Base-by-base conservation (phyloP, 2,888 invertebrate genomes). In the Eristalis arbustorum region DNA sequence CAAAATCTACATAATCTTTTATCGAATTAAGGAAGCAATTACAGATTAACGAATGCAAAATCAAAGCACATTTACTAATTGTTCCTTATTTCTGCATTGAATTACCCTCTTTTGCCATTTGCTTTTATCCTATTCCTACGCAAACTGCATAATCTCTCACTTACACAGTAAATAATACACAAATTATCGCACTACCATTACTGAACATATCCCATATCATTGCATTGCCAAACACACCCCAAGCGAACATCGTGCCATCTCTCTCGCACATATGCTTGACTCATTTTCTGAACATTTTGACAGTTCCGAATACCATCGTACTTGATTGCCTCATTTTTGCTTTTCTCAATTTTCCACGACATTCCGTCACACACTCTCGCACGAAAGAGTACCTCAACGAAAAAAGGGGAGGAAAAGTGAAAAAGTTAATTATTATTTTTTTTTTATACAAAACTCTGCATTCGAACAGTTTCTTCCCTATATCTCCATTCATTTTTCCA, bases 281-380 rank as follows among this genome's bases (percentile, higher is more conserved):
- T 73, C 61, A 62, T 68, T 23, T 87, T 87, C 87, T 78, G 49
- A 83, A 78, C 87, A 87, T 18, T 83, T 62, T 85, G 85, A 85
- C 85, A 82, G 82, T 82, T 85, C 87, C 78, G 83, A 87, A 87
- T 87, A 78, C 74, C 75, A 83, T 71, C 78, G n/a, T 67, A 83
- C 71, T 61, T 34, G 68, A 83, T 72, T 87, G 78, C 83, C 83
- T 87, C 83, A 87, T 87, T 87, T 85, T 79, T 87, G 83, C 62
- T 63, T 71, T 77, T 74, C 66, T 76, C 77, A 85, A 77, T 82
- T 85, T 75, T 87, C 83, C 64, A 87, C 87, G 88, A 88, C 90
- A 90, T 90, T 90, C 90, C 90, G 88, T 89, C 89, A 89, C 89
- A 89, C 89, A 88, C 88, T 89, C 88, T 87, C 89, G 88, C 82